Base-by-base conservation (phyloP, 2,113 vertebrate species). In the Peromyscus leucopus region DNA sequence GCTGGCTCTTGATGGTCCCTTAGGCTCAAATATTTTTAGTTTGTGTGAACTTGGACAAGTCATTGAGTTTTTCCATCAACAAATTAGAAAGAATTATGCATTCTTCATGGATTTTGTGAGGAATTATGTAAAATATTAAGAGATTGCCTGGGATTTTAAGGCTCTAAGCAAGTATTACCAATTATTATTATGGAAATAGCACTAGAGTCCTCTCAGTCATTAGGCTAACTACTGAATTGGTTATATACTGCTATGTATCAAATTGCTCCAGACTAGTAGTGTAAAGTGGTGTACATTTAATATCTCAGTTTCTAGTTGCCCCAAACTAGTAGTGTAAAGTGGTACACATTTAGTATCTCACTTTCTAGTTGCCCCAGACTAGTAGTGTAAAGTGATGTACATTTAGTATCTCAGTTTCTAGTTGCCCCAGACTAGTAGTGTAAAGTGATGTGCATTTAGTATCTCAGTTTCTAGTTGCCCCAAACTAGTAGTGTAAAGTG, bases 61-160 rank as follows among this genome's bases (percentile, higher is more conserved):
- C 93, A 94, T 33, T 59, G 55, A 89, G 10, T 95, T 84, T 88
- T 61, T n/a, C 93, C 33, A 85, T 86, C 69, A 91, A 36, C 65
- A 96, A 90, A 94, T 88, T 21, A 3, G 10, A 12, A 46, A 67
- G 93, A 94, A 59, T 95, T 69, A 55, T 67, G 61, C 59, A 36
- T 84, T 86, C 55, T 65, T 80, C 57, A 72, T 22, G 21, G 82
- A 33, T 93, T 51, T 93, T 93, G 61, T 91, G 22, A 78, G 61
- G 55, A 61, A 57, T 67, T 95, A 57, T 46, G 24, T 86, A 91
- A 92, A 51, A 79, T 85, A 48, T 89, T 94, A 76, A 67, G n/a
- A 95, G 59, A 39, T 21, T 74, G 7, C n/a, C 72, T 63, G 28
- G 2, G 89, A 75, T 48, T 59, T 86, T 55, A 65, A 93, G 75